Conservation (phyloP, 2,888 invertebrate genomes). For the Diachrysia chrysitis region DNA sequence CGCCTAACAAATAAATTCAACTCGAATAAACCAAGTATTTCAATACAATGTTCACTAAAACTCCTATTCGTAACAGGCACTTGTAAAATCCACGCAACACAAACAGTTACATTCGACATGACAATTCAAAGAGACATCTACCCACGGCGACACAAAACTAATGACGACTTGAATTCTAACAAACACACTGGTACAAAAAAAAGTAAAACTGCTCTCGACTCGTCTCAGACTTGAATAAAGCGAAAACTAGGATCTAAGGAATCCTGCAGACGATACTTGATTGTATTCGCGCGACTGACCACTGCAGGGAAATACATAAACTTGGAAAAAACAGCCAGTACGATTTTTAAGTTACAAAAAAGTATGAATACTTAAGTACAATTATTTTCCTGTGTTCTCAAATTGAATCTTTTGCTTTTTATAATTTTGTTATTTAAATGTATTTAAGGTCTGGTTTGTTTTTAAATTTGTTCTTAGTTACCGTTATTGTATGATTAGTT, state of each 20-base stretch:
- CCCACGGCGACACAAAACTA: constrained; percentile 57
- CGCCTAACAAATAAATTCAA: constrained; percentile 1
- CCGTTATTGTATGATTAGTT: not conserved
- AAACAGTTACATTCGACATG: constrained; percentile 51
- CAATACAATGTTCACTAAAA: constrained; percentile 22
- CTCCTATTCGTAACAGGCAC: constrained; percentile 41
- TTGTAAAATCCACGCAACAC: constrained; percentile 51
- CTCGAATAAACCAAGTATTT: constrained; percentile 8
- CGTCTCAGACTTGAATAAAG: constrained; percentile 64
- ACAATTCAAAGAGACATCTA: constrained; percentile 60
- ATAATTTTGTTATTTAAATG: not conserved
- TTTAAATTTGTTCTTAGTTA: not conserved
- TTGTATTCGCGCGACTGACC: constrained; percentile 68
- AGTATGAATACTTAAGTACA: constrained; percentile 6
- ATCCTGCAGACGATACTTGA: constrained; percentile 67
- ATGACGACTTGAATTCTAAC: constrained; percentile 61
- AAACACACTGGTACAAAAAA: constrained; percentile 57
- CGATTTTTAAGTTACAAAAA: constrained; percentile 5
- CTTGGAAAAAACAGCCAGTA: constrained; percentile 34
- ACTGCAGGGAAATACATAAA: constrained; percentile 57
- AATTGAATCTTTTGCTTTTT: not conserved
- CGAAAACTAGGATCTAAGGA: constrained; percentile 64
- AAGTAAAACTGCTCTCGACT: constrained; percentile 56
- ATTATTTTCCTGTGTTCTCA: not conserved
- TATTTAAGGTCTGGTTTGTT: not conserved